Evolutionary conservation across 2,888 invertebrate species (phyloP).

Genomic region (Tachina grossa): DNA sequence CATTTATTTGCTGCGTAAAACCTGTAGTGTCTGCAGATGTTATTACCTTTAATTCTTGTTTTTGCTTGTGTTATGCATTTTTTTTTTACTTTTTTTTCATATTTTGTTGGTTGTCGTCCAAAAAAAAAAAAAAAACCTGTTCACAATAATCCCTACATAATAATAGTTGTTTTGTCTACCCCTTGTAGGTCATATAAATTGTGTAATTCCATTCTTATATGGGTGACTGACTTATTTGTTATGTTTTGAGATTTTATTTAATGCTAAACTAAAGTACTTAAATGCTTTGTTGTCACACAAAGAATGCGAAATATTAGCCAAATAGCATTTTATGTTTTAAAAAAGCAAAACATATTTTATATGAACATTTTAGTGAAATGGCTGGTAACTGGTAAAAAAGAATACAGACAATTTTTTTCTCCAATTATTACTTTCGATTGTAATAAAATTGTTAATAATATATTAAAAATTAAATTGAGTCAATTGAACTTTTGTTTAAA

Average conservation of each 20-base stretch:
- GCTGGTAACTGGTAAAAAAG: too few relatives aligned
- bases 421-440: too few relatives aligned
- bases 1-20: conserved; percentile 1
- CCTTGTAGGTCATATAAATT: conserved; percentile 27
- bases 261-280: conserved; percentile 18
- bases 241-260: conserved; percentile 1
- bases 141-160: conserved; percentile 33
- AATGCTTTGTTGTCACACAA: conserved; percentile 27
- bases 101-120: not conserved
- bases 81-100: too few relatives aligned
- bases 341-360: not conserved
- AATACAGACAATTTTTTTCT: too few relatives aligned
- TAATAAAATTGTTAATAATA: too few relatives aligned
- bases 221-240: conserved; percentile 31
- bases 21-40: not conserved
- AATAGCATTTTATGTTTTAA: not conserved
- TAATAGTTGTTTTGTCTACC: conserved; percentile 24
- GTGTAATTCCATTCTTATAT: conserved; percentile 28
- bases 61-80: not conserved
- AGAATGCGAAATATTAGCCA: not conserved
- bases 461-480: too few relatives aligned
- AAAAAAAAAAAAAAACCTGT: not conserved
- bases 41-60: not conserved
- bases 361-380: too few relatives aligned
- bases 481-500: too few relatives aligned